These are phyloP conservation scores for Hemaris fuciformis DNA, from an alignment of 2,888 invertebrate genomes.

Conservation along the genomic window DNA sequence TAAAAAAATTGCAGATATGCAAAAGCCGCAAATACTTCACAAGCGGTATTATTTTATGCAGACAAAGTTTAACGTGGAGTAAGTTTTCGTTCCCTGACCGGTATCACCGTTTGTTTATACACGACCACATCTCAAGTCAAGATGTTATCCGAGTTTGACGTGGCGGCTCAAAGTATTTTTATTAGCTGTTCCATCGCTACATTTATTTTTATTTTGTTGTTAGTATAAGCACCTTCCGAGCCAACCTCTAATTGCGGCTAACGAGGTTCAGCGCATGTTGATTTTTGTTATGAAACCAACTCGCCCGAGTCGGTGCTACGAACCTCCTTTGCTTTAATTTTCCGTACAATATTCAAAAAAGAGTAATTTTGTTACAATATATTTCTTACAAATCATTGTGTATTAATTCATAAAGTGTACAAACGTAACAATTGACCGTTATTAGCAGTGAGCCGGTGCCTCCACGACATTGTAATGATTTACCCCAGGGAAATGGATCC, in stretches of 20 bases:
- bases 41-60: not conserved
- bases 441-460: constrained; percentile 34
- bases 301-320: not conserved
- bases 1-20: not conserved
- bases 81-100: not conserved
- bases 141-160: not conserved
- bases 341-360: not conserved
- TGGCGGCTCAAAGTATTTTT: not conserved
- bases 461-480: constrained; percentile 47
- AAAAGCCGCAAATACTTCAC: not conserved
- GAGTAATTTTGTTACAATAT: not conserved
- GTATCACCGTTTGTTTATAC: not conserved
- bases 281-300: not conserved
- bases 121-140: not conserved
- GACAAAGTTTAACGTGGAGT: not conserved
- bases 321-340: not conserved
- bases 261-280: constrained; percentile 1
- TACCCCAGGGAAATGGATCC: constrained; percentile 49
- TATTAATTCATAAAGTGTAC: constrained; percentile 17
- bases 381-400: constrained; percentile 12
- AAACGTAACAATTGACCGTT: constrained; percentile 26
- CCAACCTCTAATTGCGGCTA: not conserved
- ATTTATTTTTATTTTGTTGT: not conserved
- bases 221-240: not conserved
- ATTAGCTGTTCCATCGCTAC: not conserved